These are phyloP conservation scores for Zaprionus capensis DNA, from an alignment of 1,140 invertebrate genomes.

Conservation along the genomic window DNA sequence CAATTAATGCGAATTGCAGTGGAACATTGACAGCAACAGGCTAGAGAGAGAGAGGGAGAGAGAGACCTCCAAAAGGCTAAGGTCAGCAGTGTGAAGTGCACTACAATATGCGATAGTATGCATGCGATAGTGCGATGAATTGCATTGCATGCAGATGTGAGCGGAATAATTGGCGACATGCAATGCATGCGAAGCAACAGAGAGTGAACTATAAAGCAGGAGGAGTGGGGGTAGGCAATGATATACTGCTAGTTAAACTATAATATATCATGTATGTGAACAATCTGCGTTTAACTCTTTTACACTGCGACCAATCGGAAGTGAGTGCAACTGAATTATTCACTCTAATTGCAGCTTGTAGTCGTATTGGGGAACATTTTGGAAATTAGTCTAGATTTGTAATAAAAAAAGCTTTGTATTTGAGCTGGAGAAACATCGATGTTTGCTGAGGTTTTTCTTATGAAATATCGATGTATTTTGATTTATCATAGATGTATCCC, in stretches of 20 bases:
- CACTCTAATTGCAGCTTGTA: background rate
- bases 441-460: too few relatives aligned
- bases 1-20: background rate
- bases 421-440: too few relatives aligned
- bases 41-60: background rate
- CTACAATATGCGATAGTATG: constrained; percentile 5
- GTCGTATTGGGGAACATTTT: background rate
- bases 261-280: background rate
- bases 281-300: background rate
- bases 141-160: constrained; percentile 35
- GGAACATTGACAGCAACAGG: background rate
- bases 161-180: constrained; percentile 26
- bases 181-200: constrained; percentile 10
- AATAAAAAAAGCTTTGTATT: too few relatives aligned
- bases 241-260: constrained; percentile 1
- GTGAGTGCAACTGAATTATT: background rate
- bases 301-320: background rate
- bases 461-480: too few relatives aligned
- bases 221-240: background rate
- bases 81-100: constrained; percentile 14
- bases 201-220: background rate
- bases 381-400: background rate
- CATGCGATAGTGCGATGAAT: constrained; percentile 16
- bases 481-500: too few relatives aligned
- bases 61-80: constrained; percentile 19